Percentiles rank a stretch among this genome's conserved stretches.
Evolutionary conservation across 2,113 vertebrate genomes (phyloP).

Genomic region (Mesocricetus auratus): DNA sequence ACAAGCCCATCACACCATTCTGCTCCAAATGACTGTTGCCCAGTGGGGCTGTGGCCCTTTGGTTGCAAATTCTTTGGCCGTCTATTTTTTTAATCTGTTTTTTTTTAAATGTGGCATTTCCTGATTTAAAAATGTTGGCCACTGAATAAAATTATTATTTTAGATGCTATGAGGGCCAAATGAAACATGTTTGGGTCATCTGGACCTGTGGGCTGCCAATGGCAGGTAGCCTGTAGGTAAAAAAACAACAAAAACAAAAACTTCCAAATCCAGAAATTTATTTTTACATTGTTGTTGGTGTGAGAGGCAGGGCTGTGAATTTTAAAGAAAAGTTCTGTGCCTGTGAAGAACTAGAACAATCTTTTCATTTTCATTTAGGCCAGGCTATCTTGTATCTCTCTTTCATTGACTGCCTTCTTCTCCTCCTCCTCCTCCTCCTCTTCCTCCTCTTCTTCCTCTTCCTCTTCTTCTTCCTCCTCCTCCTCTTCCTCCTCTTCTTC

Average conservation of each 20-base stretch:
- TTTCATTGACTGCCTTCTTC: background rate
- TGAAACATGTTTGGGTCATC: slow-evolving; percentile 14
- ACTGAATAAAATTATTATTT: slow-evolving; percentile 39
- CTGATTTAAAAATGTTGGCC: slow-evolving; percentile 59
- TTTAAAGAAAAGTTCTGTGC: background rate
- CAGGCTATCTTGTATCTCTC: background rate
- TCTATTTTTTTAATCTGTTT: slow-evolving; percentile 36
- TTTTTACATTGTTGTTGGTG: background rate
- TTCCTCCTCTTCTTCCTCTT: background rate
- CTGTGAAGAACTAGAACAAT: background rate
- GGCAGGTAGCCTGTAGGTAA: background rate
- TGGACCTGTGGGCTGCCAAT: background rate
- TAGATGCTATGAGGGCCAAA: slow-evolving; percentile 49
- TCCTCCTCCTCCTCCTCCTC: background rate
- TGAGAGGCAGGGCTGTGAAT: background rate
- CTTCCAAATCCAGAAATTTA: slow-evolving; percentile 14
- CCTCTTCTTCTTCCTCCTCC: too few relatives aligned
- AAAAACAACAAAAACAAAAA: background rate
- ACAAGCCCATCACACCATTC: background rate
- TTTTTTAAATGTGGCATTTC: slow-evolving; percentile 58
- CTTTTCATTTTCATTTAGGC: background rate
- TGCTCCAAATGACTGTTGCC: background rate
- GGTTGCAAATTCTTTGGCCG: background rate
- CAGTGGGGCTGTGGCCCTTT: background rate
- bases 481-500: background rate